Evolutionary conservation across 2,113 vertebrate genomes (phyloP).

Genomic region (Nycticryphes semicollaris): DNA sequence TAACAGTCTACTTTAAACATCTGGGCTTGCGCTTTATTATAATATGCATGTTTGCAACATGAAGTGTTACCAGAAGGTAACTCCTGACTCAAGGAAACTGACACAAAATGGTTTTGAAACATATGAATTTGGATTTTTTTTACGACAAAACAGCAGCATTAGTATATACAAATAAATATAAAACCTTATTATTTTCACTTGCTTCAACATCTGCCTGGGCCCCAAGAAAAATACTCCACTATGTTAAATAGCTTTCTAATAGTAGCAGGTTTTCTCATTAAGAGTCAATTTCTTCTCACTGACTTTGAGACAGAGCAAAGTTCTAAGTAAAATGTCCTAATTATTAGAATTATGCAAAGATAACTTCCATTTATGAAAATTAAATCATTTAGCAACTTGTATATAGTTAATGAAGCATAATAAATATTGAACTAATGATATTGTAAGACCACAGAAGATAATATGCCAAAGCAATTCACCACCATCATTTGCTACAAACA

Average conservation of each 20-base stretch:
- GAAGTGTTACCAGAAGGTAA: background rate
- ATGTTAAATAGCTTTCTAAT: background rate
- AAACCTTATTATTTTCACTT: background rate
- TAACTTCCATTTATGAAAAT: conserved; percentile 46
- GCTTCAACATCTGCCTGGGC: background rate
- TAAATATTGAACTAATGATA: conserved; percentile 58
- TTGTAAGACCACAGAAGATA: conserved; percentile 22
- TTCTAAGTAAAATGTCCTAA: conserved; percentile 20
- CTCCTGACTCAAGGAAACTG: background rate
- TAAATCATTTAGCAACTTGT: conserved; percentile 43
- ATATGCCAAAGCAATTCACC: conserved; percentile 22
- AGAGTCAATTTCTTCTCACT: background rate
- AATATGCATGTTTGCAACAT: accelerated
- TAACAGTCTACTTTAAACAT: background rate
- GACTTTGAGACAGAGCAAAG: background rate
- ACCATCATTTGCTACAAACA: background rate
- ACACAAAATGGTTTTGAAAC: background rate
- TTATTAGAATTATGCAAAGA: conserved; percentile 32
- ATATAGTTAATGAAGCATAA: conserved; percentile 42
- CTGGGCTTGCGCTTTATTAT: background rate
- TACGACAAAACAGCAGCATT: background rate
- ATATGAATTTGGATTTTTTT: background rate
- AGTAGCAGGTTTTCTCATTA: background rate
- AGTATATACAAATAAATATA: background rate
- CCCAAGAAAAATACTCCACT: background rate